Base-by-base conservation (phyloP, 2,888 invertebrate species). In the Melieria picta region DNA sequence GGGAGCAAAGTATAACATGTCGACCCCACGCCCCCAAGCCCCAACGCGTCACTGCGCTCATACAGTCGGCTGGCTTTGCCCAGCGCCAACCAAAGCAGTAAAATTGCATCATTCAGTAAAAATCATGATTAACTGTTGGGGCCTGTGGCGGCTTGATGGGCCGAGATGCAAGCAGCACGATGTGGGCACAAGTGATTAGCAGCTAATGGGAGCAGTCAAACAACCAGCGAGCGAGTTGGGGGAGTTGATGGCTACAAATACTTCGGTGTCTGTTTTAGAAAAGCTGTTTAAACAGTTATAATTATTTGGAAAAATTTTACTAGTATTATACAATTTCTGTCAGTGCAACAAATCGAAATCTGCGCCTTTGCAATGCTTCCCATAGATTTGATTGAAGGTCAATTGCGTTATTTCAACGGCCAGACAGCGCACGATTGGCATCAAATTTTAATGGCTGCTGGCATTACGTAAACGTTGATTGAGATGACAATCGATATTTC, bases 81-180 rank as follows among this genome's bases (percentile, higher is more conserved):
- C 30, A 30, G 30, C 30, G 30, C 30, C 30, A 58, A 58, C 61
- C 60, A 67, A 67, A 67, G 9, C 61, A 61, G 58, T 47, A 46
- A 65, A 65, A 70, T 65, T 65, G 52, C 69, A 65, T 70, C 60
- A 52, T 60, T 70, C 65, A 70, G 58, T 50, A 43, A 64, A 71
- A 71, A 71, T 71, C 66, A 62, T 71, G 66, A 71, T 71, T 71
- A 65, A 48, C 48, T 30, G 30, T 30, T 30, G 30, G 9, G 50
- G 11, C 11, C 9, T 50, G 10, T 16, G 7, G 5, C 2, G 13
- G 9, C 10, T 10, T 50, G 16, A 11, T 7, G 50, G 50, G 50
- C 11, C 9, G 50, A 10, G 52, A 52, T 52, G 52, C 7, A 7
- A 13, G 52, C 5, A 13, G 4, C 11, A 52, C n/a, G 52, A 13